Conservation (phyloP, 2,797 vertebrate genomes). For the Ispidina lecontei region DNA sequence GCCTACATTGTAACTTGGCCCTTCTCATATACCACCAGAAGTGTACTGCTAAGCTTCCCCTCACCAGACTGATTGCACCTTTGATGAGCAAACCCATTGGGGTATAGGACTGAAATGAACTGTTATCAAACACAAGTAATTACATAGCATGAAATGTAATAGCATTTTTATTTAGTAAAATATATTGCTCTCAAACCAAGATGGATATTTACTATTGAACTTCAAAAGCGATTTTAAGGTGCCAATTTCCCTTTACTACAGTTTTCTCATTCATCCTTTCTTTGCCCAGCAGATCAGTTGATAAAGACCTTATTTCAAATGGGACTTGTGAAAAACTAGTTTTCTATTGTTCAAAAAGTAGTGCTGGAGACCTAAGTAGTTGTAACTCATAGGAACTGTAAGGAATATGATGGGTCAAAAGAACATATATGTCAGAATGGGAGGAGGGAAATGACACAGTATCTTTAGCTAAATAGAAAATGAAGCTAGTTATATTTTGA, state of each 20-base stretch:
- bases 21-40: not conserved
- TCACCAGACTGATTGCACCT: not conserved
- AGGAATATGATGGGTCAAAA: not conserved
- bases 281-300: not conserved
- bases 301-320: not conserved
- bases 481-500: rapidly evolving
- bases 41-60: not conserved
- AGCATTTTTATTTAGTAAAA: not conserved
- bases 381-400: not conserved
- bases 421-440: not conserved
- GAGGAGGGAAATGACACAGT: not conserved
- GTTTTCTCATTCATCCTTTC: not conserved
- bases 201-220: not conserved
- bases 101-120: not conserved
- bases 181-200: not conserved
- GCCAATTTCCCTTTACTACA: not conserved
- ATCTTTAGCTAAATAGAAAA: not conserved
- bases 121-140: not conserved
- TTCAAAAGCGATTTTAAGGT: not conserved
- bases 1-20: not conserved
- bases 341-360: not conserved
- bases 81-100: not conserved
- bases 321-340: not conserved
- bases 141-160: not conserved
- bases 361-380: not conserved